Percentiles rank a stretch among this genome's conserved stretches.
These are phyloP conservation scores for Lycopodina hypogea DNA, from an alignment of 37 sponge, comb jelly and placozoan species.

Conservation along the genomic window DNA sequence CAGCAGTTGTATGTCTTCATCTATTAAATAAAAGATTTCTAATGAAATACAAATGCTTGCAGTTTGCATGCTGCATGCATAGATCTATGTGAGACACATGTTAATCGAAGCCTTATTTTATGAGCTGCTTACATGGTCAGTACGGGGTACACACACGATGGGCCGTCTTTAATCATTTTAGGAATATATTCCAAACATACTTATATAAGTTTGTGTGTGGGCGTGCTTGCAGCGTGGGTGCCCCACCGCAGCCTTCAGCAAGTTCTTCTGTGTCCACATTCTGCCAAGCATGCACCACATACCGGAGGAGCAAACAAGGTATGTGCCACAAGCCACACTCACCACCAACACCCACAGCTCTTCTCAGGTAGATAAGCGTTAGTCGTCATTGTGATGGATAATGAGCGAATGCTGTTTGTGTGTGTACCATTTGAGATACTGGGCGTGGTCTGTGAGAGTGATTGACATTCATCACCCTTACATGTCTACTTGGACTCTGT, in stretches of 20 bases:
- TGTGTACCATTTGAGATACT: too few species aligned
- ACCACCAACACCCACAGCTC: not conserved
- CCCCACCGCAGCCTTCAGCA: constrained; percentile 23
- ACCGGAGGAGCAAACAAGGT: constrained; percentile 22
- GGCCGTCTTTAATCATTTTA: too few species aligned
- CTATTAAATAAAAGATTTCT: too few species aligned
- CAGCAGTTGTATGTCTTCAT: not conserved
- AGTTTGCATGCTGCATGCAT: not conserved
- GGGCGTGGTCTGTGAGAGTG: too few species aligned
- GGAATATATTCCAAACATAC: too few species aligned
- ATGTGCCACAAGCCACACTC: not conserved
- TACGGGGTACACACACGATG: too few species aligned
- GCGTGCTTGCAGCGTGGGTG: constrained; percentile 31
- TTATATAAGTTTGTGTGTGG: not conserved
- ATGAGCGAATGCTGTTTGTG: too few species aligned
- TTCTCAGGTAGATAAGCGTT: not conserved
- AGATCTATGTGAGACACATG: not conserved
- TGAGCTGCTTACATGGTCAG: too few species aligned
- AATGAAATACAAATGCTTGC: too few species aligned
- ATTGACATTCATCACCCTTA: too few species aligned
- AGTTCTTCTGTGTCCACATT: constrained; percentile 31
- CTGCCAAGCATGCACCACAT: constrained; percentile 30
- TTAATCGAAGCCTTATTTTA: too few species aligned
- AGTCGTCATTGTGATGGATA: not conserved
- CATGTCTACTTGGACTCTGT: too few species aligned